These are phyloP conservation scores for Ciona savignyi DNA, from an alignment of 23 tunicate species.

Conservation along the genomic window DNA sequence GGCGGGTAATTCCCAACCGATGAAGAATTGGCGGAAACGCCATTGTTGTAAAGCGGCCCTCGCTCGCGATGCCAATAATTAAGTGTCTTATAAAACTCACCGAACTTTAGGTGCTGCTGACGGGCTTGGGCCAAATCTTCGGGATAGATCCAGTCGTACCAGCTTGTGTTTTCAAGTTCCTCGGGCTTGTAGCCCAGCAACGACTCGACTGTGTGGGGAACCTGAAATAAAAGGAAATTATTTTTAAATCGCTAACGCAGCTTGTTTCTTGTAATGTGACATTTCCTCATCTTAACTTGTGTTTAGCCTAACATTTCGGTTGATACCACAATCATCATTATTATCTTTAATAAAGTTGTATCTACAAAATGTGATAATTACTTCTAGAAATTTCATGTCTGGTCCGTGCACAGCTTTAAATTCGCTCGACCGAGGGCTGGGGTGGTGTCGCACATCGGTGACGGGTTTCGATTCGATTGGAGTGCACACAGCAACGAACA, in stretches of 20 bases:
- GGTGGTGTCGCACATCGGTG: constrained; percentile 93
- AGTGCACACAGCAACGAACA: constrained; percentile 83
- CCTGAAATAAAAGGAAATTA: no score
- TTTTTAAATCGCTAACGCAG: no score
- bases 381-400: constrained; percentile 93
- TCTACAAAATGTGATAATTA: no score
- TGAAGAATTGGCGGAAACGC: no score
- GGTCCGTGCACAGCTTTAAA: constrained; percentile 93
- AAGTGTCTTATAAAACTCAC: constrained; percentile 52
- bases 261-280: no score
- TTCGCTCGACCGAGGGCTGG: constrained; percentile 80
- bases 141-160: constrained; percentile 87
- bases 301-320: no score
- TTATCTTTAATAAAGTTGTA: no score
- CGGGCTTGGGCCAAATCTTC: constrained; percentile 85
- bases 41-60: no score
- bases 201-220: constrained; percentile 65
- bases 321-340: no score
- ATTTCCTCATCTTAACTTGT: no score
- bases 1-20: no score
- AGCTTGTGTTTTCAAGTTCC: constrained; percentile 89
- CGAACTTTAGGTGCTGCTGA: constrained; percentile 92
- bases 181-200: constrained; percentile 86
- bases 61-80: no score
- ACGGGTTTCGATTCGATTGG: constrained; percentile 98